A percentile compares a stretch with the other conserved stretches of the same genome.
Conservation (phyloP, 1,140 invertebrate species). For the Drosophila kikkawai region DNA sequence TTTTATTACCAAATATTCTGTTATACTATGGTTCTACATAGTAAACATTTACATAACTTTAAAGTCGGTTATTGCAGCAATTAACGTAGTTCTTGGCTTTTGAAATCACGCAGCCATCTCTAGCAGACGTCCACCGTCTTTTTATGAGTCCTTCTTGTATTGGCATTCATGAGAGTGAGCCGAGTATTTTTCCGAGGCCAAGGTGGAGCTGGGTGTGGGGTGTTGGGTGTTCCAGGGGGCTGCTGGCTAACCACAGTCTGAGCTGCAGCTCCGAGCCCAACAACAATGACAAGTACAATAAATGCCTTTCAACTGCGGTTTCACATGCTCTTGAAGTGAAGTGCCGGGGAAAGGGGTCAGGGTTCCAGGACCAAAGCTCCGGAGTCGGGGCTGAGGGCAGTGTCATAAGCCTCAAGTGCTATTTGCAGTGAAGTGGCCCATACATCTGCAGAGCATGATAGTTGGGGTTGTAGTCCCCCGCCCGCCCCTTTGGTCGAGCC, state of each 20-base stretch:
- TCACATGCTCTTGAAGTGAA: slow-evolving; percentile 81
- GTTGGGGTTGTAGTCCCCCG: slow-evolving; percentile 55
- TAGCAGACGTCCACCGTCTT: slow-evolving; percentile 28
- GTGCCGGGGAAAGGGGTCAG: slow-evolving; percentile 32
- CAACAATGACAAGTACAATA: slow-evolving; percentile 84
- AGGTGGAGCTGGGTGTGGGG: not conserved
- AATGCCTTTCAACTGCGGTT: slow-evolving; percentile 84
- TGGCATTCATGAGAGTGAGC: slow-evolving; percentile 77
- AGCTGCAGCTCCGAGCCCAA: slow-evolving; percentile 46
- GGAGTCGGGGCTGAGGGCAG: slow-evolving; percentile 18
- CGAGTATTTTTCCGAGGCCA: slow-evolving; percentile 60
- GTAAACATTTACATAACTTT: too few species aligned
- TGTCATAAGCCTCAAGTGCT: slow-evolving; percentile 66
- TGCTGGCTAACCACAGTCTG: slow-evolving; percentile 42
- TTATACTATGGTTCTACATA: not conserved
- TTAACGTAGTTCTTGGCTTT: slow-evolving; percentile 6
- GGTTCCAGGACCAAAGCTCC: not conserved
- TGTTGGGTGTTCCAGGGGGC: slow-evolving; percentile 1
- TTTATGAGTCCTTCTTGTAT: slow-evolving; percentile 74
- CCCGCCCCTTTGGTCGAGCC: slow-evolving; percentile 19
- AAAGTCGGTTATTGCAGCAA: too few species aligned
- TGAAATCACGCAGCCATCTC: slow-evolving; percentile 20
- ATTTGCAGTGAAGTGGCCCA: slow-evolving; percentile 64
- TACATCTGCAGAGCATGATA: slow-evolving; percentile 72
- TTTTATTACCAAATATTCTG: not conserved